Conservation (phyloP, 2,888 invertebrate species). For the Drosophila vallismaia region DNA sequence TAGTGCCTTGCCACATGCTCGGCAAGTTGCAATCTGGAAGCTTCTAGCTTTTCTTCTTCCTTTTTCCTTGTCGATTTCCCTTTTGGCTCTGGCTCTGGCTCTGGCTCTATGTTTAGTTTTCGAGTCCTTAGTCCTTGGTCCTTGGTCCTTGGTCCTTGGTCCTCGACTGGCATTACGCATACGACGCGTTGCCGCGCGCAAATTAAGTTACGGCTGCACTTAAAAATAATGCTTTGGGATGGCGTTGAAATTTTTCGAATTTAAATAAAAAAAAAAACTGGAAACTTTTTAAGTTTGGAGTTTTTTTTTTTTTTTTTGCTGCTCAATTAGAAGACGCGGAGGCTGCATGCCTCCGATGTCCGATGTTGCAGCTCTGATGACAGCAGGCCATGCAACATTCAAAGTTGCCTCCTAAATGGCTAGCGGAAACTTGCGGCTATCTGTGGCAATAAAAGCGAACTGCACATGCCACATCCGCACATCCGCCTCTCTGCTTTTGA, state of each 20-base stretch:
- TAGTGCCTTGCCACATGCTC: background rate
- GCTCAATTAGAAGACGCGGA: background rate
- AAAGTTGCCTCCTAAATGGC: slow-evolving; percentile 39
- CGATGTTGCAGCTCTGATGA: slow-evolving; percentile 25
- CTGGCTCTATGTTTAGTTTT: background rate
- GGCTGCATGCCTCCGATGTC: background rate
- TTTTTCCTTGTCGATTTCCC: slow-evolving; percentile 10
- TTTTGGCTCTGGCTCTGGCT: background rate
- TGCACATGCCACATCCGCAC: slow-evolving; percentile 11
- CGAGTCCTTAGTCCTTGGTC: slow-evolving; percentile 19
- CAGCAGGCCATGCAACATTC: slow-evolving; percentile 33
- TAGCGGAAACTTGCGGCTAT: slow-evolving; percentile 45
- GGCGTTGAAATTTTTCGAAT: slow-evolving; percentile 11
- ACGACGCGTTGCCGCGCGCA: slow-evolving; percentile 64
- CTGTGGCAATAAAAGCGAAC: slow-evolving; percentile 43
- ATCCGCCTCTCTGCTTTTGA: background rate
- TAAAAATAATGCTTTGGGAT: slow-evolving; percentile 14
- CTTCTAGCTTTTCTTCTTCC: background rate
- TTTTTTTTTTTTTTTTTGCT: no score
- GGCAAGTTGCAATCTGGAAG: background rate
- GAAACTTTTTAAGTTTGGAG: slow-evolving; percentile 3
- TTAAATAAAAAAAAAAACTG: background rate
- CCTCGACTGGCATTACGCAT: slow-evolving; percentile 58
- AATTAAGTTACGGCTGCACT: slow-evolving; percentile 75
- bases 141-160: background rate